Base-by-base conservation (phyloP, 2,113 vertebrate genomes). In the Apodemus speciosus region DNA sequence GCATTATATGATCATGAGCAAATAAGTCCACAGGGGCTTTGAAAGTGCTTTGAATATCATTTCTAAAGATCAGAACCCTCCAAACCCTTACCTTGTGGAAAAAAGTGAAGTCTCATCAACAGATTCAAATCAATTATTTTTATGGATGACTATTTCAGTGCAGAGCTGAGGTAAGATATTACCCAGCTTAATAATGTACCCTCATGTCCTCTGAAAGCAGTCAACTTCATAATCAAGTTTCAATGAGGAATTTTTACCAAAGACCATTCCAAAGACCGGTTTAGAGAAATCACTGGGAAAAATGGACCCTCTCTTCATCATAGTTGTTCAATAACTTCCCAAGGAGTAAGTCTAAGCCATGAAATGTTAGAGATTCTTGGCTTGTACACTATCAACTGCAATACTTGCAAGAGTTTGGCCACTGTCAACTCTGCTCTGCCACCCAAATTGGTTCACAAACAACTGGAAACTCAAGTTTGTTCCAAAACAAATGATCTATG, bases 21-120 rank as follows among this genome's bases (percentile, higher is more conserved):
- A 90, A 56, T 91, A 96, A 90, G 88, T 95, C 96, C 68, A 66
- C 0, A 2, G 96, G 91, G 97, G 79, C 90, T 94, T 46, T 64
- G 96, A 60, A 94, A 96, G 88, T 92, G 85, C 97, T 97, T 90
- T 94, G 85, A 97, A 95, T 94, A 95, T 94, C 92, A 95, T 96
- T 97, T 97, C 91, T 92, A 88, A 92, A 96, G 94, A 97, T 96
- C 94, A 97, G 96, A 95, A 93, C 91, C 66, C 94, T 90, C 87
- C 46, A 53, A 93, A 96, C 58, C 35, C 38, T 76, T 94, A 53
- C 85, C 85, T 85, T 43, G 38, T 53, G 75, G 91, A 97, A 96
- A 95, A 95, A 76, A 64, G 73, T 89, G 66, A 83, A 94, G 15
- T 56, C 60, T 71, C 35, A 88, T 68, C 38, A 53, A 30, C 58